phyloP scores from a whole-genome alignment of 2,888 invertebrate species.

The Caenorhabditis sp. region DNA sequence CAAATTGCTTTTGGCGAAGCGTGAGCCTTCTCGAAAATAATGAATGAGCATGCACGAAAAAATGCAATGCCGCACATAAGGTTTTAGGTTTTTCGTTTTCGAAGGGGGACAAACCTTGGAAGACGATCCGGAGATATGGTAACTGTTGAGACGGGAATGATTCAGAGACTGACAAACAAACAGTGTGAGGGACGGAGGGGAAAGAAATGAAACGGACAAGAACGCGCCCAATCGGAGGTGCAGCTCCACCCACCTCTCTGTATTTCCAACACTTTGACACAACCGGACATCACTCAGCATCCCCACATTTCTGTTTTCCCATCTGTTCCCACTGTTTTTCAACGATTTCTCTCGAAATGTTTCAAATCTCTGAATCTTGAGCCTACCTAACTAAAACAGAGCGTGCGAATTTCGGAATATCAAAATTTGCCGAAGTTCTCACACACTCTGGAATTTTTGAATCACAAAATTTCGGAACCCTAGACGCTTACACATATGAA shows the following conservation, averaged over 20 bases:
- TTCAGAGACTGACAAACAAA: constrained; percentile 15
- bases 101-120: not conserved
- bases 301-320: not conserved
- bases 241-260: constrained; percentile 37
- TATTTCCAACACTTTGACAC: not conserved
- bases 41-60: constrained; percentile 31
- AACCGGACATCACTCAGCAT: too few species aligned
- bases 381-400: not conserved
- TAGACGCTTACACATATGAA: not conserved
- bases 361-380: not conserved
- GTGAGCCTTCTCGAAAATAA: constrained; percentile 36
- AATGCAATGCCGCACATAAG: constrained; percentile 1
- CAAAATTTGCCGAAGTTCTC: constrained; percentile 15
- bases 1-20: constrained; percentile 43
- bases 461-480: not conserved
- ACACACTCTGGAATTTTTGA: not conserved
- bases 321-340: not conserved
- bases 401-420: constrained; percentile 14
- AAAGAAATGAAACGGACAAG: constrained; percentile 8
- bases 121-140: constrained; percentile 19
- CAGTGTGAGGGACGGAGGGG: not conserved
- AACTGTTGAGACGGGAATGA: constrained; percentile 14
- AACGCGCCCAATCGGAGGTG: constrained; percentile 27
- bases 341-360: not conserved
- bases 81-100: not conserved